phyloP scores from a whole-genome alignment of 1,140 invertebrate species.

The Penaeus japonicus region DNA sequence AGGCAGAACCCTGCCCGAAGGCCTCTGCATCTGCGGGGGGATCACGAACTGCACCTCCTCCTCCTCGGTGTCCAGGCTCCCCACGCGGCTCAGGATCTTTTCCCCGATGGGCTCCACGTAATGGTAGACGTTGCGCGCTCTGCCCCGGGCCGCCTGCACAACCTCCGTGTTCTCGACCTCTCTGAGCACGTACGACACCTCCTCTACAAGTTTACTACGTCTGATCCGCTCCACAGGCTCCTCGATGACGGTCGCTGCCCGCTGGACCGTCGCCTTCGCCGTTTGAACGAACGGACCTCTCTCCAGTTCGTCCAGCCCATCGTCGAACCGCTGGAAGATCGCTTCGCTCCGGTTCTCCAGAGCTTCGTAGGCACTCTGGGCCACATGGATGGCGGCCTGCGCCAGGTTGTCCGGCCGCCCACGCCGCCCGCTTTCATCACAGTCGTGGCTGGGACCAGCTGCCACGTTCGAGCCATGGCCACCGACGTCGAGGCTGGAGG shows the following conservation, averaged over 20 bases:
- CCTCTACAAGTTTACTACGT: constrained; percentile 42
- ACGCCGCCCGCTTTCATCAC: constrained; percentile 26
- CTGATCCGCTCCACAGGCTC: constrained; percentile 42
- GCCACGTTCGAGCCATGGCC: constrained; percentile 33
- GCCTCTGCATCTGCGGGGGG: constrained; percentile 45
- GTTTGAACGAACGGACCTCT: constrained; percentile 47
- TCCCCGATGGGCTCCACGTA: constrained; percentile 56
- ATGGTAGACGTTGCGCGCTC: constrained; percentile 50
- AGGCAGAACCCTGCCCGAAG: neutral
- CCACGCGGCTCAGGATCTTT: constrained; percentile 54
- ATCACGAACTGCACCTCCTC: constrained; percentile 56
- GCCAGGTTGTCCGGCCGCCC: constrained; percentile 41
- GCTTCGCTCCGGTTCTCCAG: constrained; percentile 31
- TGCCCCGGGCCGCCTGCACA: constrained; percentile 54
- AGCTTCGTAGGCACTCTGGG: constrained; percentile 33
- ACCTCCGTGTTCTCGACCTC: constrained; percentile 54
- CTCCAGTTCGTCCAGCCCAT: constrained; percentile 53
- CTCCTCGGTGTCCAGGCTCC: constrained; percentile 50
- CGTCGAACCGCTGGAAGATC: constrained; percentile 39
- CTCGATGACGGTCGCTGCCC: constrained; percentile 44
- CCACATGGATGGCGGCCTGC: constrained; percentile 31
- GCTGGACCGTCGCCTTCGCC: constrained; percentile 53
- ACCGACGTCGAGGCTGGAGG: constrained; percentile 41
- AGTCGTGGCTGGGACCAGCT: constrained; percentile 15
- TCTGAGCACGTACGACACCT: constrained; percentile 37